Evolutionary conservation across 2,888 invertebrate genomes (phyloP).

Genomic region (Lasioglossum lativentre): DNA sequence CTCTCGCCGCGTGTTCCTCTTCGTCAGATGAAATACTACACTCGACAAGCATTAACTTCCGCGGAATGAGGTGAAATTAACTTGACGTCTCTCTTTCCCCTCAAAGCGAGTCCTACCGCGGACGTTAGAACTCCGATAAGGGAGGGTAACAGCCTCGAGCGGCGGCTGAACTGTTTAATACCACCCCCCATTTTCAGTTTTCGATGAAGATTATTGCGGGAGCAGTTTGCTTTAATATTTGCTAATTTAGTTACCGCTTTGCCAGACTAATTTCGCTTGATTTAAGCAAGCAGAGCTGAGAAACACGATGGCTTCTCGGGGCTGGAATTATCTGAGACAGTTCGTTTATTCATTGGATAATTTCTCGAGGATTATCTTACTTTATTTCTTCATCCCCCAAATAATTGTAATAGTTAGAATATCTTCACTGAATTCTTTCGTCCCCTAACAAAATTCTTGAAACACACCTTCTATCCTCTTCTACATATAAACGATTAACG

Average conservation of each 20-base stretch:
- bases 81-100: background rate
- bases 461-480: too few relatives aligned
- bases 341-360: background rate
- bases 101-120: too few relatives aligned
- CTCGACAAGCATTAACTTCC: background rate
- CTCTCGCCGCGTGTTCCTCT: too few relatives aligned
- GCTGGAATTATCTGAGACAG: background rate
- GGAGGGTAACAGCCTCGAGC: background rate
- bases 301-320: background rate
- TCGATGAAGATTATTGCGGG: background rate
- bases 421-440: background rate
- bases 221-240: background rate
- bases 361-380: background rate
- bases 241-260: background rate
- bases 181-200: background rate
- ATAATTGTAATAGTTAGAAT: too few relatives aligned
- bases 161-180: background rate
- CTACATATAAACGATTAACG: too few relatives aligned
- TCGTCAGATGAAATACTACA: background rate
- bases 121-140: background rate
- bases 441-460: too few relatives aligned
- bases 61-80: background rate
- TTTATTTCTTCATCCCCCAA: background rate
- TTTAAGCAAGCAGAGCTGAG: background rate
- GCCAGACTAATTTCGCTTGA: background rate